Evolutionary conservation across 2,797 vertebrate species (phyloP).

Genomic region (Antrozous pallidus): DNA sequence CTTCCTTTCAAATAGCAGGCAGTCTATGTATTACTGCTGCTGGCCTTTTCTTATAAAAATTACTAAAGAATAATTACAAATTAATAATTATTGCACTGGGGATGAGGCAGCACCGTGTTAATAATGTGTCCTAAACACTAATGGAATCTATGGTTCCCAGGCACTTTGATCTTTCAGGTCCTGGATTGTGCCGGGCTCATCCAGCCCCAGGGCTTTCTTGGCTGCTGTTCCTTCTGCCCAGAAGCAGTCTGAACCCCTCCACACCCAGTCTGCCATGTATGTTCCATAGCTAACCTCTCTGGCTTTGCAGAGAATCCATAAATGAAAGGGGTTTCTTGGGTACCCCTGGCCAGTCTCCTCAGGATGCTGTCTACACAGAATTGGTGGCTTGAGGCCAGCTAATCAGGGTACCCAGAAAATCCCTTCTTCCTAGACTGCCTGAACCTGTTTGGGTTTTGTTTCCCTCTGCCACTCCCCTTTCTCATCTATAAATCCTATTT

Average conservation of each 20-base stretch:
- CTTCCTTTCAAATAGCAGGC: slow-evolving; percentile 28
- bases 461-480: neutral
- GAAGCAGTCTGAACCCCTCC: neutral
- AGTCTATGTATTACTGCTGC: neutral
- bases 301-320: neutral
- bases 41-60: slow-evolving; percentile 31
- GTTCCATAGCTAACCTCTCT: neutral
- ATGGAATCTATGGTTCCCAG: neutral
- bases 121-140: slow-evolving; percentile 15
- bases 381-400: neutral
- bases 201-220: neutral
- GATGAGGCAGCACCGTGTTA: neutral
- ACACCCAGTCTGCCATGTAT: accelerated
- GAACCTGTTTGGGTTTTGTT: too few species aligned
- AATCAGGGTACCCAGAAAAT: neutral
- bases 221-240: neutral
- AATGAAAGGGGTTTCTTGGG: neutral
- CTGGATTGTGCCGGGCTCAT: neutral
- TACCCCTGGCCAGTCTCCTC: neutral
- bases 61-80: slow-evolving; percentile 42
- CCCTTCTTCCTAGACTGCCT: neutral
- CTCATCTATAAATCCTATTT: neutral
- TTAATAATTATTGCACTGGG: slow-evolving; percentile 14
- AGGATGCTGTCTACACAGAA: neutral
- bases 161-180: neutral